Evolutionary conservation across 2,888 invertebrate genomes (phyloP), one percentile per base, ranked within the genome.

Genomic region (Drosophila mimica): DNA sequence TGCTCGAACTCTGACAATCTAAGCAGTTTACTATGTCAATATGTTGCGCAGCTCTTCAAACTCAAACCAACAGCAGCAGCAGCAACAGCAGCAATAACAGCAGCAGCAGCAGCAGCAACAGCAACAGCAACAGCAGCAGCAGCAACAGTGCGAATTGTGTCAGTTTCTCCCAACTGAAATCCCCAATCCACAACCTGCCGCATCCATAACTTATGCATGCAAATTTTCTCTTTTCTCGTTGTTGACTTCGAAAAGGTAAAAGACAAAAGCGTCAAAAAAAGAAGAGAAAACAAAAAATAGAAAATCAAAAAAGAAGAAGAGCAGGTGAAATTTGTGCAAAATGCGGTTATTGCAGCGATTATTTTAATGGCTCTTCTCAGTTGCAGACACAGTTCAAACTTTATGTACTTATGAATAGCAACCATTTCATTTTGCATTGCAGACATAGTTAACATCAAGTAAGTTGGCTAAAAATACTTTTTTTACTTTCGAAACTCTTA

Each of bases 11-110:
- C 87, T 85, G 85, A 83, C 89, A 89, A 85, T 87, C 85, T 85
- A 85, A 89, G 89, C 85, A 85, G 85, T 85, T 85, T 89, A 85
- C 85, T 85, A 82, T 85, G 85, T 85, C 85, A 85, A 85, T 85
- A 85, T 85, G 85, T 81, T 85, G 84, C 89, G 74, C 74, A 53
- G 57, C 60, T 57, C 68, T 74, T 74, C 67, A 74, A 57, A 48
- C 52, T 40, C 48, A 20, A 40, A 64, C 57, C 43, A 20, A 31
- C 31, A 40, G n/a, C 30, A 31, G n/a, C 51, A 34, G 20, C 36
- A 66, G 54, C 38, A 34, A 13, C 1, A 34, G 13, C 1, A 11
- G 11, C 4, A 1, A 11, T 0, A 34, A 13, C 13, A 33, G 0
- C 31, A 9, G 33, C 25, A 25, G 25, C 43, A 20, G 20, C 31